phyloP scores from a whole-genome alignment of 2,797 vertebrate species.

The Coregonus suidteri region DNA sequence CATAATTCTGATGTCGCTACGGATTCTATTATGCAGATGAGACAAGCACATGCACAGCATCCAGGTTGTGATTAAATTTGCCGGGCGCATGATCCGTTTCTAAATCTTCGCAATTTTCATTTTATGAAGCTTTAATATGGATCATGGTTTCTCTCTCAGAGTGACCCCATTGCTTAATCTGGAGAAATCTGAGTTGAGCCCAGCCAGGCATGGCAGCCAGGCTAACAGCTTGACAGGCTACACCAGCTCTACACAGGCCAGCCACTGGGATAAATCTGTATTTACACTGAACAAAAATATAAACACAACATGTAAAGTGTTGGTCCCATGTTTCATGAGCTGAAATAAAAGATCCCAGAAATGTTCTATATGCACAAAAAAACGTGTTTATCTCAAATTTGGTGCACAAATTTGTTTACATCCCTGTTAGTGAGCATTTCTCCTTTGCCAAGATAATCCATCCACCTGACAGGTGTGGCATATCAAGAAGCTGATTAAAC shows the following conservation, averaged over 20 bases:
- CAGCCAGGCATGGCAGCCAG: constrained; percentile 82
- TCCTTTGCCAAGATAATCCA: no score
- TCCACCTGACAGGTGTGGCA: no score
- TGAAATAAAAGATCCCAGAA: no score
- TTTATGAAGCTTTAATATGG: constrained; percentile 96
- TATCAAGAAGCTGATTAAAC: no score
- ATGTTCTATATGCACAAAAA: no score
- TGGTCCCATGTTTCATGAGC: no score
- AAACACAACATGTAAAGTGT: no score
- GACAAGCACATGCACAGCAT: constrained; percentile 40
- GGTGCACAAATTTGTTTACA: no score
- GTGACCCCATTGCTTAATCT: constrained; percentile 87
- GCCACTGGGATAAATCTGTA: constrained; percentile 59
- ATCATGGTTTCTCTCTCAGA: constrained; percentile 80
- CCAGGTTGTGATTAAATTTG: constrained; percentile 91
- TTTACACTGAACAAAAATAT: constrained; percentile 9
- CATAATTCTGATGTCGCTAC: constrained; percentile 71
- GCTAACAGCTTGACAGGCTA: background rate
- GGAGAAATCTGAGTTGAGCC: constrained; percentile 84
- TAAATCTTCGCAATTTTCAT: constrained; percentile 98
- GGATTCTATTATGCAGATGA: constrained; percentile 56
- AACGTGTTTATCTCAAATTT: no score
- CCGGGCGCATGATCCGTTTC: constrained; percentile 85
- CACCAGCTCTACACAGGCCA: constrained; percentile 66
- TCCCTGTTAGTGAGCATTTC: no score